Percentiles rank a stretch among this genome's conserved stretches.
These are phyloP conservation scores for Albula glossodonta DNA, from an alignment of 2,113 vertebrate species.

Conservation along the genomic window DNA sequence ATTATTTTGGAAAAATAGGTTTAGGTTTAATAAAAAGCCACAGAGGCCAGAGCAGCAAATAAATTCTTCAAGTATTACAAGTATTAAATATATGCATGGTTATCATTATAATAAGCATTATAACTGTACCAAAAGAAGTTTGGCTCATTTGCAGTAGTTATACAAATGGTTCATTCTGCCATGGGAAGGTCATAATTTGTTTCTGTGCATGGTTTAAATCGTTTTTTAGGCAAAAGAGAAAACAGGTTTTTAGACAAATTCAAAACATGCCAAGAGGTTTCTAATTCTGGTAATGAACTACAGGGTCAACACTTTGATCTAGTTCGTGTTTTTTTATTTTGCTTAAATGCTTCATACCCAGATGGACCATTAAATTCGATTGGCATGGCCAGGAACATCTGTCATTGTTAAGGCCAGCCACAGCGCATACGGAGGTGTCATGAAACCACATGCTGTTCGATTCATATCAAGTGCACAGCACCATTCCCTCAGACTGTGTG, in stretches of 20 bases:
- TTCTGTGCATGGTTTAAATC: neutral
- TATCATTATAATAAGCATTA: neutral
- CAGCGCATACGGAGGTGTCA: neutral
- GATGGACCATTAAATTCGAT: neutral
- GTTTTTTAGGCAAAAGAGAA: neutral
- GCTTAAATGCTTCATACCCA: neutral
- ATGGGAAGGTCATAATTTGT: neutral
- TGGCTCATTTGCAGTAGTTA: neutral
- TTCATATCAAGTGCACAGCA: constrained; percentile 34
- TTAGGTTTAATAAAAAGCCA: neutral
- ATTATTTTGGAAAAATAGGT: neutral
- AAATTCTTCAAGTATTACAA: neutral
- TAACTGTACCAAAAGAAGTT: neutral
- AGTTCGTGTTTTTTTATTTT: neutral
- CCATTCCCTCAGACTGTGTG: constrained; percentile 18
- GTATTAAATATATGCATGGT: neutral
- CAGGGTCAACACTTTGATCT: neutral
- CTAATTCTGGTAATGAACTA: neutral
- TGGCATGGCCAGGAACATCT: neutral
- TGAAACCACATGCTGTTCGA: constrained; percentile 24
- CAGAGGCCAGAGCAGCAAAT: neutral
- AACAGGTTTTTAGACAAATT: neutral
- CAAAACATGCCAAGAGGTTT: neutral
- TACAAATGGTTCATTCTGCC: neutral
- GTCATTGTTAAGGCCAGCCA: constrained; percentile 2